phyloP scores from a whole-genome alignment of 1,140 invertebrate genomes.

The Oncopodura yosiiana region DNA sequence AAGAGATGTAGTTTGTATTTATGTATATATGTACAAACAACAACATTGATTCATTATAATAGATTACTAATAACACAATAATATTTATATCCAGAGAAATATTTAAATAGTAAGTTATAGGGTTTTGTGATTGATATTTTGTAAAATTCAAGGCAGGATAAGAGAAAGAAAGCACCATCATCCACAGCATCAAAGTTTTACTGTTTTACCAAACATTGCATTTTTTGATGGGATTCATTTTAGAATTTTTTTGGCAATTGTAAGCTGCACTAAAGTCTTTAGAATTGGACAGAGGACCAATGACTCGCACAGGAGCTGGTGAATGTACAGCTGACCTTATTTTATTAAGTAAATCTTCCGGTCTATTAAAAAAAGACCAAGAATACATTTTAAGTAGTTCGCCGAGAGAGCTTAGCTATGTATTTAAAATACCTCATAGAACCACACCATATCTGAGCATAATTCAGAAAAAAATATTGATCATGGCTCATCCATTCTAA shows the following conservation, averaged over 20 bases:
- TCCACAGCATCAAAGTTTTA: too few species aligned
- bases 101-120: too few species aligned
- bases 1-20: too few species aligned
- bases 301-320: slow-evolving; percentile 80
- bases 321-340: slow-evolving; percentile 90
- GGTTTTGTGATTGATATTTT: too few species aligned
- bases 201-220: slow-evolving; percentile 78
- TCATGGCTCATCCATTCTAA: slow-evolving; percentile 66
- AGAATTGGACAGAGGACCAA: slow-evolving; percentile 86
- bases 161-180: too few species aligned
- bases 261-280: slow-evolving; percentile 78
- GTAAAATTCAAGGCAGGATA: too few species aligned
- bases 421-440: slow-evolving; percentile 46
- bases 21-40: too few species aligned
- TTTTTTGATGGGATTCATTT: slow-evolving; percentile 84
- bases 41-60: too few species aligned
- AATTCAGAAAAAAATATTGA: slow-evolving; percentile 81
- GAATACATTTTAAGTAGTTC: too few species aligned
- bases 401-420: too few species aligned
- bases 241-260: slow-evolving; percentile 61
- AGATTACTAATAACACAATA: too few species aligned
- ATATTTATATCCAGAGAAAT: too few species aligned
- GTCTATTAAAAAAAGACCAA: slow-evolving; percentile 9
- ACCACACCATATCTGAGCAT: slow-evolving; percentile 93
- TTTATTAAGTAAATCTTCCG: slow-evolving; percentile 85